These are phyloP conservation scores for Sussaba pulchella DNA, from an alignment of 2,888 invertebrate genomes.

Conservation along the genomic window DNA sequence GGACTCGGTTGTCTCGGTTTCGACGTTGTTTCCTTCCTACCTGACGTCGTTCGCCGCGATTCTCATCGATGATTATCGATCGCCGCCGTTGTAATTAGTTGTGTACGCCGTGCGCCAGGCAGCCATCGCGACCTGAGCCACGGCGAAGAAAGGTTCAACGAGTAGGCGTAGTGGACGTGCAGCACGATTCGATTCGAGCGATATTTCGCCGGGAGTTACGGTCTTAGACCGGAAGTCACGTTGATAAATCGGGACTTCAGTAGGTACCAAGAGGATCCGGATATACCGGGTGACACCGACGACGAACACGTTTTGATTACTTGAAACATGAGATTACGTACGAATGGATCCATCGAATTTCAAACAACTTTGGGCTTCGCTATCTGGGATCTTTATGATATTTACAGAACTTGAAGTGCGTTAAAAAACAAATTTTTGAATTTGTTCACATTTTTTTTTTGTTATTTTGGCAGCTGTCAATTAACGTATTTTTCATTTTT, in stretches of 20 bases:
- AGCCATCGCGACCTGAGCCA: conserved; percentile 34
- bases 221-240: conserved; percentile 19
- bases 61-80: conserved; percentile 81
- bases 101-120: conserved; percentile 61
- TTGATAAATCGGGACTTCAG: conserved; percentile 40
- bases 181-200: conserved; percentile 16
- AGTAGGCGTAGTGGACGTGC: conserved; percentile 37
- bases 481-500: no score
- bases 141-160: conserved; percentile 12
- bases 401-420: no score
- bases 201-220: conserved; percentile 13
- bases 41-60: conserved; percentile 40
- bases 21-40: conserved; percentile 15
- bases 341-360: conserved; percentile 37
- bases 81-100: conserved; percentile 73
- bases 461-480: no score
- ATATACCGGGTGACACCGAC: conserved; percentile 61
- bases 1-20: neutral
- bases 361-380: no score
- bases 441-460: no score
- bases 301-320: no score
- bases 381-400: no score
- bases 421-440: no score
- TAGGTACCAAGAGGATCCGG: conserved; percentile 58
- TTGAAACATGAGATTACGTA: conserved; percentile 65